phyloP scores from a whole-genome alignment of 2,113 vertebrate genomes.

The Rhynchomys soricoides region DNA sequence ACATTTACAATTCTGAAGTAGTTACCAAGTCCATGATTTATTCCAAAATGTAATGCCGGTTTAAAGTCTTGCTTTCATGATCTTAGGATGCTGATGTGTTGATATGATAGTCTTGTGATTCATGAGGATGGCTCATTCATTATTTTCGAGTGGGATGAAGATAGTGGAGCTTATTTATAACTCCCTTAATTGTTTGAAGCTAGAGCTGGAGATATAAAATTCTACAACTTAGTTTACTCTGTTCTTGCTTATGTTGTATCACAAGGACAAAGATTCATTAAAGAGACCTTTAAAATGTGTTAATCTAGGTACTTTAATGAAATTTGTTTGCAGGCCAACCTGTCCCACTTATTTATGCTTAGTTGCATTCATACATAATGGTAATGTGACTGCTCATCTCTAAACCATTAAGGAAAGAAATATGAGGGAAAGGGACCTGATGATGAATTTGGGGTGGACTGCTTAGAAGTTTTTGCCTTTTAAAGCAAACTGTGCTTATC shows the following conservation, averaged over 20 bases:
- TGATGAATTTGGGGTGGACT: constrained; percentile 79
- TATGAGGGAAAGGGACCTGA: constrained; percentile 74
- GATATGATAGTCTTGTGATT: constrained; percentile 81
- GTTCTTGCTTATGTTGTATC: constrained; percentile 74
- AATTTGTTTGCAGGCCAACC: constrained; percentile 81
- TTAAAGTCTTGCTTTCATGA: constrained; percentile 81
- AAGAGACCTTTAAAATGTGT: constrained; percentile 83
- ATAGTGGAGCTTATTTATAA: constrained; percentile 72
- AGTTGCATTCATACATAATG: constrained; percentile 82
- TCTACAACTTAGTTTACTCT: constrained; percentile 73
- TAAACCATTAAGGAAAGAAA: constrained; percentile 81
- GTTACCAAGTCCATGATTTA: constrained; percentile 82
- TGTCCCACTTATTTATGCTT: constrained; percentile 82
- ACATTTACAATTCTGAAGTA: constrained; percentile 78
- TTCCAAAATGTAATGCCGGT: constrained; percentile 76
- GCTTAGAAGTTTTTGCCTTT: constrained; percentile 72
- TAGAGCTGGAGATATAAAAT: constrained; percentile 64
- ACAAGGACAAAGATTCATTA: constrained; percentile 80
- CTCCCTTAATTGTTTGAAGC: constrained; percentile 79
- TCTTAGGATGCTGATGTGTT: constrained; percentile 76
- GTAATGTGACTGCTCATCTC: constrained; percentile 81
- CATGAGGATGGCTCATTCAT: constrained; percentile 76
- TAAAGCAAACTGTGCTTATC: constrained; percentile 79
- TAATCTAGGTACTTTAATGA: constrained; percentile 82
- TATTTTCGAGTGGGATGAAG: constrained; percentile 75